phyloP scores from a whole-genome alignment of 2,113 vertebrate species.

The Crotalus tigris region DNA sequence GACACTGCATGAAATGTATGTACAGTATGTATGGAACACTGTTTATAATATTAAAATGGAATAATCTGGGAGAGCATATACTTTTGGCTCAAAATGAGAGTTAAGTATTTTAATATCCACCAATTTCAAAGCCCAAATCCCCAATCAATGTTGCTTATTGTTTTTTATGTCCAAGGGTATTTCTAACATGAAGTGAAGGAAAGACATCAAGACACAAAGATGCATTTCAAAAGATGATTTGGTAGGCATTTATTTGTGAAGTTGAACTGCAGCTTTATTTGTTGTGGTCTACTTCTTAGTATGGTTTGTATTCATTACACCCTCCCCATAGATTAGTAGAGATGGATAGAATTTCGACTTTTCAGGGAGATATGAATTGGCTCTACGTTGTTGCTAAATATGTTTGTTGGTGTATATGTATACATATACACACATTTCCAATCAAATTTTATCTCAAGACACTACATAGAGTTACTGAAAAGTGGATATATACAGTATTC shows the following conservation, averaged over 20 bases:
- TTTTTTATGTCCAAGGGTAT: neutral
- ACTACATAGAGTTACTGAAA: neutral
- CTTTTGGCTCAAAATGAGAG: neutral
- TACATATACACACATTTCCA: neutral
- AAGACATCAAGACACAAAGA: neutral
- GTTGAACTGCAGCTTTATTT: neutral
- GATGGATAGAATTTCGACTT: neutral
- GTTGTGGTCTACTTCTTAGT: neutral
- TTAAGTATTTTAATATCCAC: neutral
- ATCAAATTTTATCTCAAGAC: neutral
- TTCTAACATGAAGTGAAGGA: neutral
- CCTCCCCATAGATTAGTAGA: neutral
- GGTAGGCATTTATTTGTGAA: neutral
- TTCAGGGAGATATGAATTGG: neutral
- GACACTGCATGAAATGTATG: neutral
- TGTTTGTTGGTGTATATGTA: neutral
- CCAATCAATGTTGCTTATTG: neutral
- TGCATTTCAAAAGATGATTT: neutral
- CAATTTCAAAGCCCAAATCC: neutral
- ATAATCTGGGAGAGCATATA: neutral
- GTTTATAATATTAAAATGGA: neutral
- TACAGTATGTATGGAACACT: neutral
- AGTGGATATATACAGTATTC: constrained; percentile 20
- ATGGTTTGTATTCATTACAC: neutral
- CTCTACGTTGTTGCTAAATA: too few relatives aligned